Base-by-base conservation (phyloP, 2,888 invertebrate species). In the Eupeodes latifasciatus region DNA sequence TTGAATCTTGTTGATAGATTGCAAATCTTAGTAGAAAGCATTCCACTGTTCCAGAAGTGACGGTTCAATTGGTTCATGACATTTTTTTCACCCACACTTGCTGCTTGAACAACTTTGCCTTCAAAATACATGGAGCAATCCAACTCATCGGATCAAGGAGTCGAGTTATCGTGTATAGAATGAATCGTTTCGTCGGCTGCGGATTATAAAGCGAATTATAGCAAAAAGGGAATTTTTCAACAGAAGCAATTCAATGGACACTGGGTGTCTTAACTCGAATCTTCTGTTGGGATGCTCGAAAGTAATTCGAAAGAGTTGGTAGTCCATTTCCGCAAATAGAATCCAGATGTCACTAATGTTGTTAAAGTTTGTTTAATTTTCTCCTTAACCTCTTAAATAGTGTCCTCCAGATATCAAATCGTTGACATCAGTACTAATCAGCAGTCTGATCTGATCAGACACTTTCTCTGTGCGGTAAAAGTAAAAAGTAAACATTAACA, bases 381-480 rank as follows among this genome's bases (percentile, higher is more conserved):
- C 0, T n/a, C 14, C 7, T 59, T 62, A 11, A 86, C 71, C 0
- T 84, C 62, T 1, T 69, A 12, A 10, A 74, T 47, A 7, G 80
- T 74, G 19, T 10, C 81, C 71, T 5, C 89, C 90, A 9, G 16
- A 53, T 16, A 89, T 53, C 3, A 81, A 34, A 34, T 90, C 89
- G 16, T 89, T 89, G 0, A 90, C 89, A 47, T 90, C 19, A 19
- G 19, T 19, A 19, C 19, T 19, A 19, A 19, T 19, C 19, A 19
- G 19, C 19, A 19, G 19, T 19, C 19, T 19, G 19, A 19, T 19
- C 19, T 19, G 19, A 19, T 19, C 19, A 19, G 19, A 19, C 19
- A 19, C 19, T 19, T 19, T 19, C 19, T 19, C 19, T 19, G 19
- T 19, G 19, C 19, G 19, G 19, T 19, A 19, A 19, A 19, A 19